Conservation (phyloP, 1,140 invertebrate genomes). For the Bombus superbus region DNA sequence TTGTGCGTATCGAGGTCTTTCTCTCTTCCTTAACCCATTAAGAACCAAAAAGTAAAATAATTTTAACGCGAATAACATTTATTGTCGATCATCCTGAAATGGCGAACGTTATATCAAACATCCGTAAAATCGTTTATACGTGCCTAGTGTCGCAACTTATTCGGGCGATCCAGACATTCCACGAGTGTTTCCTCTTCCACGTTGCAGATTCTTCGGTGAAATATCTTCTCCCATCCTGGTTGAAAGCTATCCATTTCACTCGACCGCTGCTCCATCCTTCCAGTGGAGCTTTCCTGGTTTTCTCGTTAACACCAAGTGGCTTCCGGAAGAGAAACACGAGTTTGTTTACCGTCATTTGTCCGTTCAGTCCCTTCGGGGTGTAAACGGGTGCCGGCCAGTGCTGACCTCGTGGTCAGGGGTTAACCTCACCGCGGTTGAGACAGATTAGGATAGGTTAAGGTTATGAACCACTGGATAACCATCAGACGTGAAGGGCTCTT, state of each 20-base stretch:
- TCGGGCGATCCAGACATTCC: background rate
- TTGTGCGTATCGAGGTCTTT: background rate
- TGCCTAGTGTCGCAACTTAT: background rate
- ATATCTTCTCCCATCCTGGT: background rate
- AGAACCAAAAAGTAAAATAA: background rate
- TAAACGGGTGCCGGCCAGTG: slow-evolving; percentile 44
- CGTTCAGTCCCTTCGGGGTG: slow-evolving; percentile 26
- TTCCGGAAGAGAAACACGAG: background rate
- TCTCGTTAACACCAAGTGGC: background rate
- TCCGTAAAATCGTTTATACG: background rate
- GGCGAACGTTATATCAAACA: background rate
- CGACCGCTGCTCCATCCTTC: background rate
- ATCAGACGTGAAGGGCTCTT: background rate
- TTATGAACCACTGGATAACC: slow-evolving; percentile 36
- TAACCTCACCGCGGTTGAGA: slow-evolving; percentile 54
- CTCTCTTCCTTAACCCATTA: background rate
- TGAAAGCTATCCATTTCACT: slow-evolving; percentile 15
- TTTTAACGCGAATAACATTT: too few species aligned
- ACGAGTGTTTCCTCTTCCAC: background rate
- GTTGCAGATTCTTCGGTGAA: background rate
- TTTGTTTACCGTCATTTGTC: slow-evolving; percentile 59
- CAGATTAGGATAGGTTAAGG: slow-evolving; percentile 57
- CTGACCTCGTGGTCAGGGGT: slow-evolving; percentile 56
- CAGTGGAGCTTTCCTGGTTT: background rate
- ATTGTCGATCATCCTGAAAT: background rate